A percentile compares a stretch with the other conserved stretches of the same genome.
These are phyloP conservation scores for Cladorhizidae sp. DNA, from an alignment of 37 sponge, comb jelly and placozoan species.

Conservation along the genomic window DNA sequence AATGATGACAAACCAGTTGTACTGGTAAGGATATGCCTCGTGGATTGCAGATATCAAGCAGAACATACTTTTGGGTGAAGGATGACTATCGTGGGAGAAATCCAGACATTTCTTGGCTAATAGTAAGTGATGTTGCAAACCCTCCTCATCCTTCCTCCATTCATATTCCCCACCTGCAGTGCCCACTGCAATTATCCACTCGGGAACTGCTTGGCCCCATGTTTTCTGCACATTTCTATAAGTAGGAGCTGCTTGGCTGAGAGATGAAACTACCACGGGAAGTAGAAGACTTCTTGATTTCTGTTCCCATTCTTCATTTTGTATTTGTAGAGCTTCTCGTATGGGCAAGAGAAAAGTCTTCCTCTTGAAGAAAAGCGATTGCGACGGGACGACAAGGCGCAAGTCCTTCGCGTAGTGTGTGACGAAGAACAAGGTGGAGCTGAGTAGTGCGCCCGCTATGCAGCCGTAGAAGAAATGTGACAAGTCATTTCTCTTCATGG, in stretches of 20 bases:
- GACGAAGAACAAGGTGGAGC: neutral
- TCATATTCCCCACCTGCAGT: neutral
- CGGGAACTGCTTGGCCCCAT: neutral
- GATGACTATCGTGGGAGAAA: neutral
- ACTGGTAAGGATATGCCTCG: neutral
- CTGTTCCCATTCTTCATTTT: too few species aligned
- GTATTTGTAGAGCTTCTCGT: too few species aligned
- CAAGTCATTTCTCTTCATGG: neutral
- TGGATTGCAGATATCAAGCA: neutral
- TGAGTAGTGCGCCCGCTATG: neutral
- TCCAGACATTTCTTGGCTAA: neutral
- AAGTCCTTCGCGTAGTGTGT: neutral
- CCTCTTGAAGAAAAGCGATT: too few species aligned
- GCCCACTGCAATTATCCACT: neutral
- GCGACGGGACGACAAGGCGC: neutral
- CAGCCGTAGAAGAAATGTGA: neutral
- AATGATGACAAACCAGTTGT: conserved; percentile 71
- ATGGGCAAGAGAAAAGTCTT: too few species aligned
- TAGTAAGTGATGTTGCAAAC: neutral
- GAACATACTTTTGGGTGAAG: neutral
- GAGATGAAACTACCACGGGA: neutral
- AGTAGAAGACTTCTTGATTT: neutral
- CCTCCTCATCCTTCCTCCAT: neutral
- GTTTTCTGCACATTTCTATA: neutral
- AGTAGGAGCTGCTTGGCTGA: neutral